Conservation (phyloP, 1,140 invertebrate species). For the Neotoxoptera formosana region DNA sequence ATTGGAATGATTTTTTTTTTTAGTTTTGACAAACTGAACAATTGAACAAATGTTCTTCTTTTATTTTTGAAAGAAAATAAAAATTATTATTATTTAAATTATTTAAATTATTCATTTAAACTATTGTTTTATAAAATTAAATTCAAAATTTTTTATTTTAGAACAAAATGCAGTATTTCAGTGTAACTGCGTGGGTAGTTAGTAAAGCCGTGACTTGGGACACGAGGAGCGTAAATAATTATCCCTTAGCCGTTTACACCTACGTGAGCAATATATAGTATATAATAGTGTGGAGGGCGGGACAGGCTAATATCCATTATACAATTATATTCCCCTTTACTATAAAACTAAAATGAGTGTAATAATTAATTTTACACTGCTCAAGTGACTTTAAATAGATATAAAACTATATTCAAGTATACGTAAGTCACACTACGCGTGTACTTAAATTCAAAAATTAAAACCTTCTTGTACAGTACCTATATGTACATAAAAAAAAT, state of each 20-base stretch:
- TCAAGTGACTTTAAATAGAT: neutral
- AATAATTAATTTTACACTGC: neutral
- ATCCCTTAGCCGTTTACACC: slow-evolving; percentile 27
- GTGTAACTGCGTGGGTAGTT: neutral
- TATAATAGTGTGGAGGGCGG: neutral
- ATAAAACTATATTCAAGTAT: neutral
- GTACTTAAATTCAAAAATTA: neutral
- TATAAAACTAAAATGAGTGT: neutral
- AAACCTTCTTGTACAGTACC: neutral
- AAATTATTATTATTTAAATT: too few species aligned
- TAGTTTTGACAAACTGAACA: too few species aligned
- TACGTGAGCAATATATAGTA: neutral
- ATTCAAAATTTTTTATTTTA: neutral
- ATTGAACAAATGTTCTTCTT: too few species aligned
- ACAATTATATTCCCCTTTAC: neutral
- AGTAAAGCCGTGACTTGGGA: slow-evolving; percentile 24
- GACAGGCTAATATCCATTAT: slow-evolving; percentile 3
- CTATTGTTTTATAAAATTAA: neutral
- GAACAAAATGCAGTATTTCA: neutral
- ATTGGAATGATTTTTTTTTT: neutral
- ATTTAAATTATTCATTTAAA: slow-evolving; percentile 9
- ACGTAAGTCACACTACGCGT: neutral
- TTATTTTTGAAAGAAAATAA: too few species aligned
- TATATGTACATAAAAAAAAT: neutral
- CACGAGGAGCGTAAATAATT: slow-evolving; percentile 37